phyloP scores from a whole-genome alignment of 2,797 vertebrate genomes.

The Scarus forsteni region DNA sequence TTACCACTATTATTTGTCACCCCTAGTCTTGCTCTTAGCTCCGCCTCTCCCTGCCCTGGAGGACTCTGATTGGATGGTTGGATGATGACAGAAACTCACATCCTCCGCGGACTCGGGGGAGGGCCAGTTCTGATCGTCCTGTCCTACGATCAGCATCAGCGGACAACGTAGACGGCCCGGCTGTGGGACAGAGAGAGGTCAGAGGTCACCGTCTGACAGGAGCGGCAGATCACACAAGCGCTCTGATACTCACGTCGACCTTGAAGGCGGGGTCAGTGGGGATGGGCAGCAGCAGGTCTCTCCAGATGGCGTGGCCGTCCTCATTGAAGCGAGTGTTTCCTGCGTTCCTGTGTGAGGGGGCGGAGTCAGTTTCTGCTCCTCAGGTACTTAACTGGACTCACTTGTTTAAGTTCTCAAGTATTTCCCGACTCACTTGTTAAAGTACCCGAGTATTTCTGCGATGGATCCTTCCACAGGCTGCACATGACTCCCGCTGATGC shows the following conservation, averaged over 20 bases:
- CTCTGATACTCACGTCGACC: conserved; percentile 71
- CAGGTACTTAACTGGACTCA: no score
- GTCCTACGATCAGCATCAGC: conserved; percentile 78
- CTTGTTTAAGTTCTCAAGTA: background rate
- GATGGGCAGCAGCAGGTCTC: conserved; percentile 77
- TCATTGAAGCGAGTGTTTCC: conserved; percentile 58
- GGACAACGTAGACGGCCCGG: conserved; percentile 77
- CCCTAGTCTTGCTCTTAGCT: no score
- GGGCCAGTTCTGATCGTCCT: conserved; percentile 84
- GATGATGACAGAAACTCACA: conserved; percentile 63
- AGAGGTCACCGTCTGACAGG: conserved; percentile 19
- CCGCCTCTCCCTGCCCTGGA: no score
- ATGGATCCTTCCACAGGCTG: conserved; percentile 58
- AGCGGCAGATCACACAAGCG: background rate
- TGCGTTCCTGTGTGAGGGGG: conserved; percentile 37
- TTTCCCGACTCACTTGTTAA: conserved; percentile 49
- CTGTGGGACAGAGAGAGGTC: conserved; percentile 45
- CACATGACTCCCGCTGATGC: conserved; percentile 79
- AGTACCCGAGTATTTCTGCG: conserved; percentile 46
- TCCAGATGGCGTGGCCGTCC: conserved; percentile 63
- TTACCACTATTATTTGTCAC: no score
- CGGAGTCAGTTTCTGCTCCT: no score
- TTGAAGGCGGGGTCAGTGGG: conserved; percentile 68
- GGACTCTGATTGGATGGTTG: no score
- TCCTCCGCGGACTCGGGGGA: conserved; percentile 77